Conservation (phyloP, 1,140 invertebrate genomes). For the Colletes latitarsis region DNA sequence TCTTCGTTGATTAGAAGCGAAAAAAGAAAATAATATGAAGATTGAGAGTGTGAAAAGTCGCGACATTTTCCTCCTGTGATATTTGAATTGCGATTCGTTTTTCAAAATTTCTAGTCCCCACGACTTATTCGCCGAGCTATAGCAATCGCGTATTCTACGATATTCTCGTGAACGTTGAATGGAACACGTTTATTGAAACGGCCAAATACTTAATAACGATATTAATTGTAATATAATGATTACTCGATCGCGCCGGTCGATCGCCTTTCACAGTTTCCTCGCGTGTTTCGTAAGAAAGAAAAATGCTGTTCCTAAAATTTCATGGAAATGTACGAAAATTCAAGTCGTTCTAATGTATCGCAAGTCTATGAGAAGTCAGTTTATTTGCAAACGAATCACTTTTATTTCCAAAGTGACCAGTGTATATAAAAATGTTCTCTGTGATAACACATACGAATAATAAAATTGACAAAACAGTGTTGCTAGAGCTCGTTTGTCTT, state of each 20-base stretch:
- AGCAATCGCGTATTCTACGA: constrained; percentile 32
- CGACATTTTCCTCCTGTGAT: constrained; percentile 58
- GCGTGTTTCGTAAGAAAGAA: too few relatives aligned
- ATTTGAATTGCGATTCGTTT: constrained; percentile 39
- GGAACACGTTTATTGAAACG: constrained; percentile 69
- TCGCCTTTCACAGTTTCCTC: constrained; percentile 37
- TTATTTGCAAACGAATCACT: too few relatives aligned
- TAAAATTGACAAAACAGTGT: not conserved
- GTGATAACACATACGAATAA: not conserved
- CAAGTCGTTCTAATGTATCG: too few relatives aligned
- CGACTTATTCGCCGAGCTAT: constrained; percentile 60
- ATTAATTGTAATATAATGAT: constrained; percentile 52
- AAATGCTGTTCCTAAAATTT: too few relatives aligned
- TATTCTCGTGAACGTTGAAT: constrained; percentile 57
- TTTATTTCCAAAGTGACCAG: too few relatives aligned
- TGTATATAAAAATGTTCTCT: too few relatives aligned
- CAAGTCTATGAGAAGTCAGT: too few relatives aligned
- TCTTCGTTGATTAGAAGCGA: constrained; percentile 11
- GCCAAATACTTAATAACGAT: constrained; percentile 76
- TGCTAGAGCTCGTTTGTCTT: not conserved
- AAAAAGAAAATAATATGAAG: not conserved
- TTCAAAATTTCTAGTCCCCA: constrained; percentile 75
- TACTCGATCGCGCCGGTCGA: constrained; percentile 56
- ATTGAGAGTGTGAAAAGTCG: constrained; percentile 6
- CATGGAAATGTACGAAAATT: too few relatives aligned